Conservation (phyloP, 2,113 vertebrate genomes). For the Tenrec ecaudatus region DNA sequence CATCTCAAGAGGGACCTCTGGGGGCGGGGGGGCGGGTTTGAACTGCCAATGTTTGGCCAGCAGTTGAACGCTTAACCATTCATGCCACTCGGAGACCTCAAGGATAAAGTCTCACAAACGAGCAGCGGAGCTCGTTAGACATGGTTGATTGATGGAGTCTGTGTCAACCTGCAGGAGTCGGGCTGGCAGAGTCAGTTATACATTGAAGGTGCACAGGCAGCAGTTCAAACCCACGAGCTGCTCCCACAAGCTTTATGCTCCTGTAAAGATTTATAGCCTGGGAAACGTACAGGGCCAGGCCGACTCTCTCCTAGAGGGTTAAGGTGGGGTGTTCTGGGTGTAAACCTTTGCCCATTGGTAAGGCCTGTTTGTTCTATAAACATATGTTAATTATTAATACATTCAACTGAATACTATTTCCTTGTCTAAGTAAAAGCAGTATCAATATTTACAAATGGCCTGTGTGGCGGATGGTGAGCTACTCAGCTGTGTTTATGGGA, state of each 20-base stretch:
- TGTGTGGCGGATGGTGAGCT: slow-evolving; percentile 14
- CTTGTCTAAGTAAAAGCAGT: not conserved
- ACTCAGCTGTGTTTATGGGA: not conserved
- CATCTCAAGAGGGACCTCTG: not conserved
- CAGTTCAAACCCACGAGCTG: too few relatives aligned
- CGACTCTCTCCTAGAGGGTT: too few relatives aligned
- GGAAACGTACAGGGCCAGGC: too few relatives aligned
- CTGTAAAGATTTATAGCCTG: too few relatives aligned
- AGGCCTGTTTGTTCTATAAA: slow-evolving; percentile 4
- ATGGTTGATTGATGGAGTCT: not conserved
- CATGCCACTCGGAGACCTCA: not conserved
- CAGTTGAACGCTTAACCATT: not conserved
- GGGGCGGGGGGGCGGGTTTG: too few relatives aligned
- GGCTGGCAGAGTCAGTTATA: too few relatives aligned
- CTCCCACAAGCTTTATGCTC: too few relatives aligned
- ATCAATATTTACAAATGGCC: slow-evolving; percentile 1
- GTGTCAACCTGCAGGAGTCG: too few relatives aligned
- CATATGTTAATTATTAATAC: not conserved
- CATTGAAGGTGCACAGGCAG: too few relatives aligned
- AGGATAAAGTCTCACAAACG: not conserved
- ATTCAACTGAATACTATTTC: slow-evolving; percentile 1
- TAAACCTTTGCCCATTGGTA: not conserved
- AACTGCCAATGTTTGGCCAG: not conserved
- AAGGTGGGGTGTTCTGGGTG: too few relatives aligned
- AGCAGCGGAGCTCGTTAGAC: not conserved